Base-by-base conservation (phyloP, 2,888 invertebrate genomes). In the Spialia ferax region DNA sequence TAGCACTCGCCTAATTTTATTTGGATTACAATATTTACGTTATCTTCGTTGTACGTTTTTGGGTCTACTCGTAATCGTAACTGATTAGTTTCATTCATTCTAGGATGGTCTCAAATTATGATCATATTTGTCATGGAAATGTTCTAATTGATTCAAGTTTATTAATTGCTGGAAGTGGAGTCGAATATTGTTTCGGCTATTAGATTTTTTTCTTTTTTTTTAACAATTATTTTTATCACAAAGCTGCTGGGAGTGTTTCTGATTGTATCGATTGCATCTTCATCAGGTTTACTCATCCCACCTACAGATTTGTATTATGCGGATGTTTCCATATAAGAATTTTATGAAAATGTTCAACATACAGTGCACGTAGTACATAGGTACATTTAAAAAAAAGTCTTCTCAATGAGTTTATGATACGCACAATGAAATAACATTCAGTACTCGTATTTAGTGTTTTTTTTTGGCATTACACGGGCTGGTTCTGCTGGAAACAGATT, bases 231-330 rank as follows among this genome's bases (percentile, higher is more conserved):
- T 5, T 5, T 26, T 26, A 5, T 26, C 26, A 26, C 26, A 6
- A 6, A 26, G 26, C 26, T 26, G n/a, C n/a, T 26, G 3, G 18
- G 20, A 22, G 32, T n/a, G 13, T 15, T 38, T 23, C 15, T 38
- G 55, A 55, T 45, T n/a, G 42, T 42, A 63, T 63, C 20, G 20
- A 55, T 45, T 63, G 38, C 55, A 55, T 63, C 45, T 45, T 15
- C 2, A 11, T 13, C 35, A 10, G n/a, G 22, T 22, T 50, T 11
- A 50, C 26, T 32, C 63, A 48, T 56, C 22, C n/a, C 45, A 15
- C 32, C 42, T 7, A 32, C 55, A n/a, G 18, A n/a, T 63, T 29
- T 55, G 13, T 4, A 42, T 35, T n/a, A 20, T n/a, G 29, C 26
- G 18, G 22, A 32, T 23, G 20, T 45, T 32, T 29, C 56, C 55